These are phyloP conservation scores for Leptinotarsa lineolata DNA, from an alignment of 1,140 invertebrate species.

Conservation along the genomic window DNA sequence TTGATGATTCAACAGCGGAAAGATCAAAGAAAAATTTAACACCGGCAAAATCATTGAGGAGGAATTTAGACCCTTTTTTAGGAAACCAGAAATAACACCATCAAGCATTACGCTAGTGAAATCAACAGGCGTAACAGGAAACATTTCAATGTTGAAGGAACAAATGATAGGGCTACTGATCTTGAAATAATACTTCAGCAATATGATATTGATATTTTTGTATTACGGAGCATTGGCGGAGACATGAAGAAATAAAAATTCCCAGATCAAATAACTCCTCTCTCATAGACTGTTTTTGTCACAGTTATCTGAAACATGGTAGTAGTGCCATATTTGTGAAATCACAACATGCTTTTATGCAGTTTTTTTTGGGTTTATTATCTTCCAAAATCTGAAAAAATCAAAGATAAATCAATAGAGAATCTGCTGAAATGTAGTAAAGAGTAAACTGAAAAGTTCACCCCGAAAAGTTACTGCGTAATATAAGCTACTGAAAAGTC, in stretches of 20 bases:
- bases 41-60: not conserved
- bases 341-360: conserved; percentile 4
- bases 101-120: not conserved
- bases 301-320: conserved; percentile 2
- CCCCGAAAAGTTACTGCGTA: too few species aligned
- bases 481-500: too few species aligned
- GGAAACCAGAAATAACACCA: conserved; percentile 8
- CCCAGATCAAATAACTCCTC: not conserved
- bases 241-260: conserved; percentile 15
- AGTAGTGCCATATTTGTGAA: conserved; percentile 11
- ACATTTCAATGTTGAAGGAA: conserved; percentile 14
- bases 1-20: not conserved
- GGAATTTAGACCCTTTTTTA: not conserved
- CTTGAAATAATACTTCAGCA: conserved; percentile 10
- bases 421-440: too few species aligned
- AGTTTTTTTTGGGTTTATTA: too few species aligned
- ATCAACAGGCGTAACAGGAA: not conserved
- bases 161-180: not conserved
- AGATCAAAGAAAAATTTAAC: not conserved
- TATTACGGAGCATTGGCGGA: conserved; percentile 5
- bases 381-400: too few species aligned
- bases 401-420: too few species aligned
- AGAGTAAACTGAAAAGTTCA: too few species aligned
- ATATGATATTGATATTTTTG: conserved; percentile 17
- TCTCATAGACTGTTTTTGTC: conserved; percentile 6